Evolutionary conservation across 2,888 invertebrate species (phyloP), one percentile per base, ranked within the genome.

Genomic region (Ichneumoninae sp.): DNA sequence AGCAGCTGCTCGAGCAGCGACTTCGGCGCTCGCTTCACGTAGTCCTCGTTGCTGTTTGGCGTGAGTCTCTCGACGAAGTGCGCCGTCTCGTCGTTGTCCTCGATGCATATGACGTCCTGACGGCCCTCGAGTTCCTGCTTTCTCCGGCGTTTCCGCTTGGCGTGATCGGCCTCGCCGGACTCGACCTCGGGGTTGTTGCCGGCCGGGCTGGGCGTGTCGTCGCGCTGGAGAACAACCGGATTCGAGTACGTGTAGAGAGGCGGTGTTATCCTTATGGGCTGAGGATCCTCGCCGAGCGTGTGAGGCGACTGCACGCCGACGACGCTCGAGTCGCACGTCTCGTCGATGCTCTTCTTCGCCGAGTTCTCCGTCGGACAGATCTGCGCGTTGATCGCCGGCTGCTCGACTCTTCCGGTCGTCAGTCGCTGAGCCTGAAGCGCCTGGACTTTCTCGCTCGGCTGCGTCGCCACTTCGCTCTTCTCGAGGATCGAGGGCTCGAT

Each of bases 171-270:
- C 50, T 93, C 93, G 65, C 88, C 90, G 4, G 91, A 88, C 79
- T 93, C 93, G n/a, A 91, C 87, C 22, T 92, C 93, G 2, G 90
- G 89, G 82, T 91, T 93, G 68, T 92, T 93, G 50, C 92, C 91
- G 8, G 93, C 93, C 7, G 93, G 93, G 86, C 93, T 93, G 4
- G 94, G 93, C 3, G 95, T 95, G 33, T 94, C 94, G 40, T 94
- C 94, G 16, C 95, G 94, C 83, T 95, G 93, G 90, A 96, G 96
- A 90, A 96, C 97, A 65, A 93, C 93, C 72, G 96, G 96, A 91
- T 96, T 97, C 13, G 97, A 97, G 92, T 97, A 97, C 0, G 97
- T 97, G 91, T 97, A 97, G 22, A 97, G 94, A 5, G 97, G 96
- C 3, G 97, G 97, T 19, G 96, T 96, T 80, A 96, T 95, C 86